Evolutionary conservation across 2,888 invertebrate species (phyloP).

Genomic region (Agrochola litura): DNA sequence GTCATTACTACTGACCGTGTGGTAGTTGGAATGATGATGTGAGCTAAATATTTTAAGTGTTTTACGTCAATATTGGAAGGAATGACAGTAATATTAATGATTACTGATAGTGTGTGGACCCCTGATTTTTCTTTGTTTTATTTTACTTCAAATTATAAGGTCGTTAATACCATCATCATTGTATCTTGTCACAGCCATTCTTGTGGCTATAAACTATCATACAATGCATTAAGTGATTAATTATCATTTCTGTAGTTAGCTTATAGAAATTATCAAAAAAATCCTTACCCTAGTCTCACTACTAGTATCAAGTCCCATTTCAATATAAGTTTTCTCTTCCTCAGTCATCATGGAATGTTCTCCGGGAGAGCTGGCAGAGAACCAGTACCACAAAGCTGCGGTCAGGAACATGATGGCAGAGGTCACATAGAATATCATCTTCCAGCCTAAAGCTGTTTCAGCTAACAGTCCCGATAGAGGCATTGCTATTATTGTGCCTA

Average conservation of each 20-base stretch:
- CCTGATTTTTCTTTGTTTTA: background rate
- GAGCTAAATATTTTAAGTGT: too few species aligned
- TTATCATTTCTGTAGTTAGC: too few species aligned
- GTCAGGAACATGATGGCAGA: constrained; percentile 90
- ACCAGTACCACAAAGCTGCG: constrained; percentile 88
- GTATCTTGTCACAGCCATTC: background rate
- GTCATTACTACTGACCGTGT: too few species aligned
- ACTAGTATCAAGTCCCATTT: constrained; percentile 89
- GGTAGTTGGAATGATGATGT: too few species aligned
- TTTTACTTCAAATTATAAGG: too few species aligned
- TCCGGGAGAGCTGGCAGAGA: constrained; percentile 91
- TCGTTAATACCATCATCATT: too few species aligned
- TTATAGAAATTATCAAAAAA: background rate
- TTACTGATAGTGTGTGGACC: too few species aligned
- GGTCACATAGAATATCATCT: constrained; percentile 92
- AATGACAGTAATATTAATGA: too few species aligned
- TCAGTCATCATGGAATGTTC: constrained; percentile 89
- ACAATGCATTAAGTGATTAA: background rate
- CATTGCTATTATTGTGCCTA: constrained; percentile 93
- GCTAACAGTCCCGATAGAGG: constrained; percentile 92
- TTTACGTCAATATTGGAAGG: too few species aligned
- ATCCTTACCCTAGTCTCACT: constrained; percentile 53
- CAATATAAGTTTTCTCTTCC: constrained; percentile 91
- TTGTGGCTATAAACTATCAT: background rate
- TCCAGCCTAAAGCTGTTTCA: constrained; percentile 91